phyloP scores from a whole-genome alignment of 2,113 vertebrate genomes.

The Nothobranchius furzeri region DNA sequence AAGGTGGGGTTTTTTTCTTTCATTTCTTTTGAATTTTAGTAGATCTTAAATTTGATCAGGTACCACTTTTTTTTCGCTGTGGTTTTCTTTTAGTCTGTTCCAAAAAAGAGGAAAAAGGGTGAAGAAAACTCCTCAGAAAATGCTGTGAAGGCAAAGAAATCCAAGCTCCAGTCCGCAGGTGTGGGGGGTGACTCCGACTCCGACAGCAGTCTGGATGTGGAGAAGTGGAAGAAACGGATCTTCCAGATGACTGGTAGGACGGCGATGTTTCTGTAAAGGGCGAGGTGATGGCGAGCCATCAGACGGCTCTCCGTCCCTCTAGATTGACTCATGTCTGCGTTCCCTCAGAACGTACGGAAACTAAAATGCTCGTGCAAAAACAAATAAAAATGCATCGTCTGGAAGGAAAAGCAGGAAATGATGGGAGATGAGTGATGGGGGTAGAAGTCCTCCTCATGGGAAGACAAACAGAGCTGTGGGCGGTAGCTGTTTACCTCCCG shows the following conservation, averaged over 20 bases:
- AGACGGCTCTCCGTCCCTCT: neutral
- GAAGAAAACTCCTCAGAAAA: constrained; percentile 32
- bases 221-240: constrained; percentile 76
- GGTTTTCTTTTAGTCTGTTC: constrained; percentile 11
- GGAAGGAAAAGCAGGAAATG: constrained; percentile 15
- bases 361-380: neutral
- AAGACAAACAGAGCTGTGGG: constrained; percentile 13
- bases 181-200: constrained; percentile 72
- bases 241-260: constrained; percentile 69
- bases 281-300: neutral
- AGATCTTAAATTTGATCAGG: neutral
- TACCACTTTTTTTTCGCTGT: neutral
- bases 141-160: constrained; percentile 43
- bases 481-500: neutral
- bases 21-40: neutral
- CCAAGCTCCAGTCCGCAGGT: constrained; percentile 11
- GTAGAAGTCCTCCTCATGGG: constrained; percentile 17
- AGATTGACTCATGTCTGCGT: neutral
- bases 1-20: constrained; percentile 38
- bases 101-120: constrained; percentile 42
- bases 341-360: neutral
- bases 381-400: neutral
- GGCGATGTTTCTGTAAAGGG: neutral
- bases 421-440: constrained; percentile 24
- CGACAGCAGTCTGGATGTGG: constrained; percentile 79